phyloP scores from a whole-genome alignment of 2,113 vertebrate genomes.

The Amblyornis subalaris region DNA sequence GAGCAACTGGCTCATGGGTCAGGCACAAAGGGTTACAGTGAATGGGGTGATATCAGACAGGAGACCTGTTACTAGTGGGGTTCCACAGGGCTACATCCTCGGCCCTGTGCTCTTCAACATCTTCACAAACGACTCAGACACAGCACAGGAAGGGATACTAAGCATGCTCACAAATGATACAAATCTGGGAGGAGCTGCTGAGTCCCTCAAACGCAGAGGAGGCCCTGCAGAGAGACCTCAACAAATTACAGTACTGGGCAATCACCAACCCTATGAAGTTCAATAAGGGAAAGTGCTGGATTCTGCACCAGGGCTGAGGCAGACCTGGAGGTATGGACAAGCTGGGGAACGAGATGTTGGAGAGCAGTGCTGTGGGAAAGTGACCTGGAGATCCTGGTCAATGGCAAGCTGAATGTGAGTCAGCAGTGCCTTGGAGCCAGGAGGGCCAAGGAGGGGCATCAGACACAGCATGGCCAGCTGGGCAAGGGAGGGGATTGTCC shows the following conservation, averaged over 20 bases:
- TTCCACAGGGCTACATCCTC: not conserved
- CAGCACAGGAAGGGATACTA: not conserved
- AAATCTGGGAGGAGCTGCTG: fast-evolving
- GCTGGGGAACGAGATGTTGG: too few species aligned
- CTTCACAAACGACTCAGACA: fast-evolving
- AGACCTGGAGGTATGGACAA: not conserved
- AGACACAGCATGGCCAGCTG: fast-evolving
- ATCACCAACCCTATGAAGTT: not conserved
- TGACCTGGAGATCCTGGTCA: fast-evolving
- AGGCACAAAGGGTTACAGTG: not conserved
- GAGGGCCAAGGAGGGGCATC: not conserved
- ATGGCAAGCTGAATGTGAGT: not conserved
- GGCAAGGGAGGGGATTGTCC: not conserved
- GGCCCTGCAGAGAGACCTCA: not conserved
- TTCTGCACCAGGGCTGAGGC: not conserved
- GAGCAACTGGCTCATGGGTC: not conserved
- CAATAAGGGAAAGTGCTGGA: fast-evolving
- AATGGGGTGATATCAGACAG: not conserved
- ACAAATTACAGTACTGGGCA: not conserved
- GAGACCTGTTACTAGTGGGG: not conserved
- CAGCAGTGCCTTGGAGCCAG: not conserved
- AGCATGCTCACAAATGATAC: not conserved
- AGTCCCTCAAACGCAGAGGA: fast-evolving
- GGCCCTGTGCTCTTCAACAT: not conserved
- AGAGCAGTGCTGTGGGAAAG: fast-evolving